Conservation (phyloP, 1,140 invertebrate species). For the Drosophila watanabei region DNA sequence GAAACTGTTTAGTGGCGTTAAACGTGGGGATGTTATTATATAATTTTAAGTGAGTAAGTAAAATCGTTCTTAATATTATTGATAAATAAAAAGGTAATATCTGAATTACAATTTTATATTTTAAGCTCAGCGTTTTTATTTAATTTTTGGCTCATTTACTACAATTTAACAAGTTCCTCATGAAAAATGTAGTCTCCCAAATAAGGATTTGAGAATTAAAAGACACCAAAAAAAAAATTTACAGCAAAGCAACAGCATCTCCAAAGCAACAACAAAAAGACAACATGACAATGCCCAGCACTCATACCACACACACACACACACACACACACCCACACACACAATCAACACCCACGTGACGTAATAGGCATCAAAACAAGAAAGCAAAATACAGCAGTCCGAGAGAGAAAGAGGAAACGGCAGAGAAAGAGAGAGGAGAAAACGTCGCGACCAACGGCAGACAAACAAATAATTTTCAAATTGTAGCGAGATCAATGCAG, state of each 20-base stretch:
- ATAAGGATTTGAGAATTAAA: background rate
- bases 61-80: too few relatives aligned
- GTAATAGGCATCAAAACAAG: constrained; percentile 64
- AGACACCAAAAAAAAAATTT: background rate
- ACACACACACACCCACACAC: constrained; percentile 26
- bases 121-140: rapidly evolving
- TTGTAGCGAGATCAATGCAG: constrained; percentile 76
- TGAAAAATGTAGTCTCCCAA: background rate
- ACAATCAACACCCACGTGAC: constrained; percentile 48
- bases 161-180: background rate
- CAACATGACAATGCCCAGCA: constrained; percentile 28
- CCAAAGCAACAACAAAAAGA: constrained; percentile 9
- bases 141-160: background rate
- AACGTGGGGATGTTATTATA: background rate
- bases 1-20: background rate
- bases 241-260: constrained; percentile 4
- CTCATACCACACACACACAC: constrained; percentile 23
- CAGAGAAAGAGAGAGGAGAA: constrained; percentile 15
- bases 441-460: constrained; percentile 44
- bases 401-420: constrained; percentile 2
- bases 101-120: background rate
- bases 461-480: constrained; percentile 77
- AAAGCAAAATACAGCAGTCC: constrained; percentile 17
- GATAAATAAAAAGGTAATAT: background rate
- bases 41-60: background rate